Evolutionary conservation across 2,888 invertebrate genomes (phyloP), one percentile per base, ranked within the genome.

Genomic region (Stomorhina lunata): DNA sequence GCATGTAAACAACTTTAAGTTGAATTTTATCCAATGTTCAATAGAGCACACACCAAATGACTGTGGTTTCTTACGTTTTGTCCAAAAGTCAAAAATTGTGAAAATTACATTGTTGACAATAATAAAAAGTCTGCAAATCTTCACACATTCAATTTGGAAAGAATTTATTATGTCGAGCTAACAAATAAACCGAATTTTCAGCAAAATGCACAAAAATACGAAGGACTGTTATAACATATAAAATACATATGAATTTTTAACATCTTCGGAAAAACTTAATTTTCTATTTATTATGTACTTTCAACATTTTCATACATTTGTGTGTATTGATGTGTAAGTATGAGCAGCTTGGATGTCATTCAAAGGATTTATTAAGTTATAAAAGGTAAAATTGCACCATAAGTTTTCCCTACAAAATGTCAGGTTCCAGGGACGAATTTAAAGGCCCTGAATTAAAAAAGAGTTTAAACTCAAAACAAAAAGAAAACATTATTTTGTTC

Each of bases 351-450:
- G 45, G 55, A 48, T 78, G 81, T 61, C 78, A 81, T 63, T 81
- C 57, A 73, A 78, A 78, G 68, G 78, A 81, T 81, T 78, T 81
- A 81, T 81, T 78, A 73, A 81, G 73, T 81, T 81, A 69, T 81
- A 78, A 81, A 81, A 81, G 81, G 81, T 81, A 73, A 73, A 73
- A 81, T 73, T 61, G 72, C 45, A 43, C 66, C 55, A 73, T 77
- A 73, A 72, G 68, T 61, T 81, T 72, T 72, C 55, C 17, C 40
- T 57, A 27, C 22, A 61, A 2, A n/a, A 12, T 29, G 17, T 12
- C n/a, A n/a, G 9, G 34, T 15, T 29, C 37, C 40, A 34, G 61
- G 32, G 27, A 29, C 15, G 69, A n/a, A 50, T 5, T 48, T 20
- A 2, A 5, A 9, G 12, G 61, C 65, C 65, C 75, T 65, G 9